Evolutionary conservation across 2,113 vertebrate species (phyloP).

Genomic region (Ia io): DNA sequence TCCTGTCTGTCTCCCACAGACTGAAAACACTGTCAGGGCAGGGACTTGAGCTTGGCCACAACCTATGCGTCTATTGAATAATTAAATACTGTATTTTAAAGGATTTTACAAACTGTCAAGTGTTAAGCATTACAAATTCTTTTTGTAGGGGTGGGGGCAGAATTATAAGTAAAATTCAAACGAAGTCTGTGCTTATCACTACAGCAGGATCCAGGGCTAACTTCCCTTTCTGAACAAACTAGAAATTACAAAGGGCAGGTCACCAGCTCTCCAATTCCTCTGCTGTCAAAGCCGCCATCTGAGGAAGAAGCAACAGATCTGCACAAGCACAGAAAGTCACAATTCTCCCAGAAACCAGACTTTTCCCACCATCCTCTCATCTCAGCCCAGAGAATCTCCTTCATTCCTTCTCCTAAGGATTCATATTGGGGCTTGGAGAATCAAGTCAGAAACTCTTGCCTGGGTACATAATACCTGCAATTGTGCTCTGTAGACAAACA

Average conservation of each 20-base stretch:
- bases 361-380: background rate
- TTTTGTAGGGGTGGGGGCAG: background rate
- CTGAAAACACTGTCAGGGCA: background rate
- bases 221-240: background rate
- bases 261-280: background rate
- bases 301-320: background rate
- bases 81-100: slow-evolving; percentile 1
- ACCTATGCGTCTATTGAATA: background rate
- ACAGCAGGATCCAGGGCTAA: background rate
- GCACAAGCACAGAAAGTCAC: background rate
- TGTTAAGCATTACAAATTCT: background rate
- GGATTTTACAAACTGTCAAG: background rate
- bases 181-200: background rate
- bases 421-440: background rate
- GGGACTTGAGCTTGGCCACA: background rate
- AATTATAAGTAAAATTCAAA: slow-evolving; percentile 1
- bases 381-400: background rate
- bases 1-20: background rate
- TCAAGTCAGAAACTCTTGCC: background rate
- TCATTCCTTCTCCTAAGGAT: background rate
- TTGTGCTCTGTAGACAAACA: background rate
- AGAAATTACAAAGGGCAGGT: background rate
- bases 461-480: background rate
- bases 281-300: background rate
- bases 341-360: background rate